Base-by-base conservation (phyloP, 2,113 vertebrate species). In the Elephas maximus region DNA sequence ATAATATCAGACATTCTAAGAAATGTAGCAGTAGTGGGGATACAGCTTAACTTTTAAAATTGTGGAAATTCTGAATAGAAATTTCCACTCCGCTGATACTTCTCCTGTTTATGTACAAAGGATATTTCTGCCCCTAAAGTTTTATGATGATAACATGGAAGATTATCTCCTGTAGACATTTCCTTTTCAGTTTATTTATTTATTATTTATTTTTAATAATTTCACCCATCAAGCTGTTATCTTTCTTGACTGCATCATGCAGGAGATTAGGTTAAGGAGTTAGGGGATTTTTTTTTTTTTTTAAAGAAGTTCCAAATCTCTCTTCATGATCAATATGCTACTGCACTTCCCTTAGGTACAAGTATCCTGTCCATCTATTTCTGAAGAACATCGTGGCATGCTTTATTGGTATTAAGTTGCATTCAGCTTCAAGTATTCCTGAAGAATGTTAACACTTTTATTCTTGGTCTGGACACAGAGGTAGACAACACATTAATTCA, bases 401-500 rank as follows among this genome's bases (percentile, higher is more conserved):
- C 44, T 86, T 91, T 44, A 88, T 97, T 78, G 94, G 3, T 74
- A 82, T 88, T 96, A 94, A 98, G 98, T 96, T 95, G 51, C 15
- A 88, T 96, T 98, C 88, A 71, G 1, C 74, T 91, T 96, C 97
- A 97, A 88, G 90, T 77, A 80, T 76, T n/a, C n/a, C 90, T 93
- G 88, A 97, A 96, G 96, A 97, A 93, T 97, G 82, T 96, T 97
- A 98, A 98, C 69, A 97, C 82, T 92, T 97, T 97, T 95, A 88
- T 93, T 97, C 95, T 69, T 33, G 62, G 77, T 96, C 94, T 96
- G 67, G 60, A 95, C 53, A 45, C 77, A 97, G 85, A 88, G 48
- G 80, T 95, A 96, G 85, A 97, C 24, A 95, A 51, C 23, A 90
- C 78, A 71, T 97, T 97, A 98, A 98, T 98, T 98, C 97, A 98